A percentile compares a stretch with the other conserved stretches of the same genome.
These are phyloP conservation scores for Willowsia nigromaculata DNA, from an alignment of 2,888 invertebrate species.

Conservation along the genomic window DNA sequence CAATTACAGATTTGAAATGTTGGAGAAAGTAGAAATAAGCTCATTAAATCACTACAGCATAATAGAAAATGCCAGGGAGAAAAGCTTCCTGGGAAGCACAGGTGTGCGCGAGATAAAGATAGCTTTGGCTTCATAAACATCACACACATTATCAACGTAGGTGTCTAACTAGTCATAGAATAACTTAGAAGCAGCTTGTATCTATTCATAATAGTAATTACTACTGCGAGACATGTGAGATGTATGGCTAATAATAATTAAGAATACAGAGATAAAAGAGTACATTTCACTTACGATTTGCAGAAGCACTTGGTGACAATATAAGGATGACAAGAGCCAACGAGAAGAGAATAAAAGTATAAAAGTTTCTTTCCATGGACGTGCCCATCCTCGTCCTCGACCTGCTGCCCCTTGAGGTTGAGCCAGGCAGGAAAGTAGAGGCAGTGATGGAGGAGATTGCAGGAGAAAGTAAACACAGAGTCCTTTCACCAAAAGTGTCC, in stretches of 20 bases:
- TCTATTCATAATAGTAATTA: background rate
- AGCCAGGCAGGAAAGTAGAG: slow-evolving; percentile 74
- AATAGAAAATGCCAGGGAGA: slow-evolving; percentile 11
- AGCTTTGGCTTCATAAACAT: background rate
- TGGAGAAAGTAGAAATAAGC: background rate
- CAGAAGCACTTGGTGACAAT: slow-evolving; percentile 78
- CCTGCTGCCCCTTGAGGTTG: slow-evolving; percentile 74
- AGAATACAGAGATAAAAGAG: background rate
- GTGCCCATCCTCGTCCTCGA: slow-evolving; percentile 74
- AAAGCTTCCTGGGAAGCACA: slow-evolving; percentile 44
- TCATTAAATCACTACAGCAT: slow-evolving; percentile 26
- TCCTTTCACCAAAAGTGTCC: slow-evolving; percentile 71
- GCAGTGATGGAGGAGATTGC: slow-evolving; percentile 71
- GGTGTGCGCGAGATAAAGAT: slow-evolving; percentile 14
- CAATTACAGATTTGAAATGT: background rate
- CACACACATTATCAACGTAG: background rate
- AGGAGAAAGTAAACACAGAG: slow-evolving; percentile 73
- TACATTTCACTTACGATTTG: slow-evolving; percentile 73
- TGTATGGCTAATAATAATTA: background rate
- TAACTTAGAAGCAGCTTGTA: background rate
- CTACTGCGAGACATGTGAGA: background rate
- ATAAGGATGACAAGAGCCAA: slow-evolving; percentile 76
- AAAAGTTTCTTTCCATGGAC: slow-evolving; percentile 74
- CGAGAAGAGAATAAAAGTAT: slow-evolving; percentile 74
- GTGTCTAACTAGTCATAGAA: background rate